Base-by-base conservation (phyloP, 1,140 invertebrate genomes). In the Belonocnema kinseyi region DNA sequence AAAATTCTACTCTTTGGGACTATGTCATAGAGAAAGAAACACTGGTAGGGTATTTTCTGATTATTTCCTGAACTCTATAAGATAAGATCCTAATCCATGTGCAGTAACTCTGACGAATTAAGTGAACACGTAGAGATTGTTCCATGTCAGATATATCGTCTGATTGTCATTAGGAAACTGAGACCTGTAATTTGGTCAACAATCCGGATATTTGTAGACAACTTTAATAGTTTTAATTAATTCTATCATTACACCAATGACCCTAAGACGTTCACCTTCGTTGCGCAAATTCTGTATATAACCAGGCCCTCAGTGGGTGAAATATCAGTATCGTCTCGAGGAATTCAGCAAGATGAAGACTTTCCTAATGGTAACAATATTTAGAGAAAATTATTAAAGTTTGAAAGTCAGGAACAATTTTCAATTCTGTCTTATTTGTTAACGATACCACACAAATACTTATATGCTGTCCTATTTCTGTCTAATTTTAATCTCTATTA, bases 191-290 rank as follows among this genome's bases (percentile, higher is more conserved):
- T 90, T 88, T 85, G 58, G 58, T 82, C 77, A 71, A 83, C 72
- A 75, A 74, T 79, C 78, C 71, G 73, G 72, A 80, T 52, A 81
- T 79, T 80, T 83, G 80, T 82, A 75, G 53, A 71, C 26, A 12
- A 74, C 40, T 82, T 78, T 82, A 85, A 90, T 91, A 77, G 83
- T 85, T 83, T 82, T 86, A 85, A 90, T 90, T 88, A 85, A 87
- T 89, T 78, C 74, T 79, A 53, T 81, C 71, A 85, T 86, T 85
- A 82, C 72, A 50, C 56, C 52, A 52, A 76, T 53, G 61, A 80
- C 74, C 76, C 73, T 12, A 53, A 26, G 73, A 50, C 73, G 66
- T 80, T 83, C 78, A 77, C 72, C 74, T 80, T 12, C 46, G 61
- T 77, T 82, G 76, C 50, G 5, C 74, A 76, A 86, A 75, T 77